Base-by-base conservation (phyloP, 2,888 invertebrate genomes). In the Emmelina monodactyla region DNA sequence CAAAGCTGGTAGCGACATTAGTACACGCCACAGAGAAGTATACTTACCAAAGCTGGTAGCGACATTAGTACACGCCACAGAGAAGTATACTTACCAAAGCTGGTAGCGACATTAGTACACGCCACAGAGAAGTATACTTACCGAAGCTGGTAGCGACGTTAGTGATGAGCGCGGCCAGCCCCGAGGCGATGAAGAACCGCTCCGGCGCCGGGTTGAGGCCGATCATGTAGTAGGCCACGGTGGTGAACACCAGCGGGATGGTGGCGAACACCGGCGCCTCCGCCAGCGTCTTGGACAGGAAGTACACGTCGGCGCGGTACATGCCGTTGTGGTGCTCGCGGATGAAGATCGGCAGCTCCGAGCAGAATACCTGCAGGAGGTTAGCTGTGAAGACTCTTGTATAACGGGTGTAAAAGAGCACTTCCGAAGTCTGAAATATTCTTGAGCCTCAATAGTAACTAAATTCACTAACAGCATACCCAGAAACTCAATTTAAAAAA, bases 231-330 rank as follows among this genome's bases (percentile, higher is more conserved):
- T 97, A 97, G 1, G 88, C 85, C 35, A 95, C 86, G 2, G 86
- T 73, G 0, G 89, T 89, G 65, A 94, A 96, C 2, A 95, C 72
- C 6, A 92, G 58, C 0, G 97, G 95, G 25, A 95, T 86, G 4
- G 88, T 82, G 1, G 92, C 82, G 57, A 94, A 94, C 30, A 94
- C 83, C 0, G 97, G 97, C 1, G 92, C 75, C 55, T 97, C 97
- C 0, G 94, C 92, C 25, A 95, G 53, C 1, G 92, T 94, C 76
- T 96, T 97, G 36, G 92, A 90, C 14, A 97, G 61, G 68, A 94
- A 97, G 65, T 96, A 97, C 0, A 94, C 88, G 50, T 93, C 92
- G 0, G 92, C 89, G 33, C 95, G 82, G 55, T 97, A 97, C 84
- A 97, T 89, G 25, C 94, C 94, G 55, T 91, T 92, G 42, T 88